Conservation (phyloP, 1,140 invertebrate species). For the Bombus sylvicola region DNA sequence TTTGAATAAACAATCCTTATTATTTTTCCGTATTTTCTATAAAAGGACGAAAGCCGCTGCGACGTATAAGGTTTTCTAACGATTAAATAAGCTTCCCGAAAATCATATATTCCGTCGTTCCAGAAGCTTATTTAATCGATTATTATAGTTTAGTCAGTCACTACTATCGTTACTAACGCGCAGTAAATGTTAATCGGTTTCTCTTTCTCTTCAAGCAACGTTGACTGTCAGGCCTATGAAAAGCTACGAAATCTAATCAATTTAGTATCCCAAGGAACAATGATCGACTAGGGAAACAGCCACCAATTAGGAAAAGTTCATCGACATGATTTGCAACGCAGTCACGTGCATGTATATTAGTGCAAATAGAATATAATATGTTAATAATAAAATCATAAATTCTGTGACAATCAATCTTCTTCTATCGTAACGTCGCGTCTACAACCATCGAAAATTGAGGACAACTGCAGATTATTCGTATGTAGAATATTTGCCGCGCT, state of each 20-base stretch:
- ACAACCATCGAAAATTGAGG: not conserved
- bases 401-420: not conserved
- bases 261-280: not conserved
- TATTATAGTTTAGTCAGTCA: not conserved
- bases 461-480: not conserved
- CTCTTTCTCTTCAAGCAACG: not conserved
- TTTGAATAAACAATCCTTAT: not conserved
- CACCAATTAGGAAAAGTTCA: not conserved
- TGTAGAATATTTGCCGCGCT: not conserved
- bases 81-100: not conserved
- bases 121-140: not conserved
- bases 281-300: conserved; percentile 5
- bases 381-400: not conserved
- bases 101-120: not conserved
- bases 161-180: not conserved
- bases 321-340: not conserved
- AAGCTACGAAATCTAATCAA: conserved; percentile 1
- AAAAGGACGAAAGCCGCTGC: not conserved
- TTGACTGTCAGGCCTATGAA: not conserved
- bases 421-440: not conserved
- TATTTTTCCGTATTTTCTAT: not conserved
- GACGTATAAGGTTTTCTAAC: no score
- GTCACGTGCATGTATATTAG: not conserved
- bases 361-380: not conserved
- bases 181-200: conserved; percentile 1